phyloP scores from a whole-genome alignment of 2,888 invertebrate genomes.

The Agriotes lineatus region DNA sequence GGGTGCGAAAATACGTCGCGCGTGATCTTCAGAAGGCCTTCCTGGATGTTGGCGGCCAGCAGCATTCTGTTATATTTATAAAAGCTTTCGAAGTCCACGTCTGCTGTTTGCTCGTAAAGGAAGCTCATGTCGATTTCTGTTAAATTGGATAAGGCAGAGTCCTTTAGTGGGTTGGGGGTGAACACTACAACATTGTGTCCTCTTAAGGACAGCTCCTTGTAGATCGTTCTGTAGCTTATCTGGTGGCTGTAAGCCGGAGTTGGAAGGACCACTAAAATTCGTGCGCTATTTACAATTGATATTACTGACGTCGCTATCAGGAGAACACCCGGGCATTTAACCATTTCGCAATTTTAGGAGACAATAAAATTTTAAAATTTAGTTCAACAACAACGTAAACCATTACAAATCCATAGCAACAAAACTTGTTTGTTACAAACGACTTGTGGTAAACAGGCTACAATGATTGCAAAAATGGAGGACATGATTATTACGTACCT shows the following conservation, averaged over 20 bases:
- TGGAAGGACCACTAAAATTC: constrained; percentile 42
- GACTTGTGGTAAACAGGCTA: too few relatives aligned
- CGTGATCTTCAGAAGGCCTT: constrained; percentile 1
- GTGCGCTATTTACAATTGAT: constrained; percentile 15
- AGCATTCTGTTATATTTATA: neutral
- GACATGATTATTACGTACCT: too few relatives aligned
- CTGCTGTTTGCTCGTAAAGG: constrained; percentile 9
- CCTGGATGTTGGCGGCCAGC: neutral
- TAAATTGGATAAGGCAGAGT: constrained; percentile 23
- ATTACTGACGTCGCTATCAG: neutral
- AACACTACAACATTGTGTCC: constrained; percentile 40
- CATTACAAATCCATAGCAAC: too few relatives aligned
- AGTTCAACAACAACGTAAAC: too few relatives aligned
- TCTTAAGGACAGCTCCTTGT: constrained; percentile 31
- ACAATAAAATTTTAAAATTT: too few relatives aligned
- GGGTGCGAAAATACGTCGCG: constrained; percentile 22
- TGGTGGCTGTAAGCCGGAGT: constrained; percentile 39
- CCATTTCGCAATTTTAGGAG: too few relatives aligned
- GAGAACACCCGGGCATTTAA: too few relatives aligned
- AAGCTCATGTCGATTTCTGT: constrained; percentile 38
- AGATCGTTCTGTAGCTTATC: constrained; percentile 14
- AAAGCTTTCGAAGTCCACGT: neutral
- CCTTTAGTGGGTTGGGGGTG: constrained; percentile 34
- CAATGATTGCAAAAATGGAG: too few relatives aligned
- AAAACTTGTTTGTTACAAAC: too few relatives aligned